Conservation (phyloP, 2,797 vertebrate genomes). For the Gadopsis bispinosus region DNA sequence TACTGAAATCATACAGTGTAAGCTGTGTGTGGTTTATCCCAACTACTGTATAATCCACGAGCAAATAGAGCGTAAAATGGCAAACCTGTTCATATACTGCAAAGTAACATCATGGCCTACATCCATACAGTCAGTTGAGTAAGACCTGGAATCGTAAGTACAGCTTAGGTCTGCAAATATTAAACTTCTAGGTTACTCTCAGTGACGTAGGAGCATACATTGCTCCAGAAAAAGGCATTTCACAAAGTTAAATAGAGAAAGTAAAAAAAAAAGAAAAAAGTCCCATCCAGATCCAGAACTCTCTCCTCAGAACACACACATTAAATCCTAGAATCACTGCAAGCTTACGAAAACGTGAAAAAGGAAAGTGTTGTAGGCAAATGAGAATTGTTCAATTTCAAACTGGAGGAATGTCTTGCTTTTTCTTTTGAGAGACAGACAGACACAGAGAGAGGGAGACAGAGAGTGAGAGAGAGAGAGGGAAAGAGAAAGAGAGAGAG, state of each 20-base stretch:
- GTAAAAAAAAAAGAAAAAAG: slow-evolving; percentile 29
- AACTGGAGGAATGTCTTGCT: slow-evolving; percentile 50
- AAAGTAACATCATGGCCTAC: slow-evolving; percentile 48
- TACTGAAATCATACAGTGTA: slow-evolving; percentile 16
- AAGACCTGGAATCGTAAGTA: slow-evolving; percentile 48
- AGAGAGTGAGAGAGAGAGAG: slow-evolving; percentile 9
- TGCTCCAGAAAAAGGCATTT: slow-evolving; percentile 40
- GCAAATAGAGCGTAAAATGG: slow-evolving; percentile 14
- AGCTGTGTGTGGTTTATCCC: slow-evolving; percentile 17
- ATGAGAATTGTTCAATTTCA: slow-evolving; percentile 66
- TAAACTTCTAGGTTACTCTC: slow-evolving; percentile 46
- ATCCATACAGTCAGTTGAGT: slow-evolving; percentile 49
- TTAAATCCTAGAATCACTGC: slow-evolving; percentile 63
- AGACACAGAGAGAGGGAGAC: slow-evolving; percentile 7
- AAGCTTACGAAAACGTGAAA: slow-evolving; percentile 55
- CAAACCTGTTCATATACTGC: slow-evolving; percentile 25
- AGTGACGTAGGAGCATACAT: slow-evolving; percentile 45
- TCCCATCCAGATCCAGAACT: slow-evolving; percentile 42
- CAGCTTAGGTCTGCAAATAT: slow-evolving; percentile 63
- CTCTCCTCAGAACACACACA: slow-evolving; percentile 58
- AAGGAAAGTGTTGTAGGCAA: slow-evolving; percentile 64
- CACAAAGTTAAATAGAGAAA: slow-evolving; percentile 47
- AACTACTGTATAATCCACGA: slow-evolving; percentile 33
- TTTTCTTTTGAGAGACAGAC: slow-evolving; percentile 7
- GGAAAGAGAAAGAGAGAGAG: slow-evolving; percentile 1